Evolutionary conservation across 2,888 invertebrate species (phyloP).

Genomic region (Eulithis testata): DNA sequence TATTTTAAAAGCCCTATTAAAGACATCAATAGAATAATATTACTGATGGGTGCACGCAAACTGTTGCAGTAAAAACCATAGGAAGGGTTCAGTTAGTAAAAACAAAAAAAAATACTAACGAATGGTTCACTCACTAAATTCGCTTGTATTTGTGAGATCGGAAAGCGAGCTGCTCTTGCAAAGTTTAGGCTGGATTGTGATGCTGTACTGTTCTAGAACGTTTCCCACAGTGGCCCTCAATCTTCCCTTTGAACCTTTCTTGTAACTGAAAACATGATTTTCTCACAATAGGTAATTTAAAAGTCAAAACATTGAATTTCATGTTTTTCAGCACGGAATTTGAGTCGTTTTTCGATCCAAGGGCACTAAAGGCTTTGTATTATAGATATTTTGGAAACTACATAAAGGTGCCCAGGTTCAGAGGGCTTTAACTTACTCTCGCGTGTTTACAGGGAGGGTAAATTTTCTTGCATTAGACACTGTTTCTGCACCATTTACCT

Average conservation of each 20-base stretch:
- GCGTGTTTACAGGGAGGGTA: constrained; percentile 48
- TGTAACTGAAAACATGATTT: constrained; percentile 29
- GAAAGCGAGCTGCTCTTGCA: constrained; percentile 70
- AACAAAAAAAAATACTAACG: constrained; percentile 55
- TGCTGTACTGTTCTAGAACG: constrained; percentile 70
- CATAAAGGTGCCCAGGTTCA: too few relatives aligned
- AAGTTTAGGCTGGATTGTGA: constrained; percentile 73
- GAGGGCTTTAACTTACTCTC: constrained; percentile 56
- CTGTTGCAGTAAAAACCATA: not conserved
- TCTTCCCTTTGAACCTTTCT: constrained; percentile 56
- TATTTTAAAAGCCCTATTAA: too few relatives aligned
- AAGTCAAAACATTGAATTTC: not conserved
- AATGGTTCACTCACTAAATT: constrained; percentile 69
- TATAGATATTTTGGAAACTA: too few relatives aligned
- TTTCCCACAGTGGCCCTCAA: constrained; percentile 50
- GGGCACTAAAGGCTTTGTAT: not conserved
- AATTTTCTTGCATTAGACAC: constrained; percentile 62
- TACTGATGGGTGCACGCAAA: too few relatives aligned
- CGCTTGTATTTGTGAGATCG: constrained; percentile 64
- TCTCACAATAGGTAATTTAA: not conserved
- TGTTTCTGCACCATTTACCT: constrained; percentile 64
- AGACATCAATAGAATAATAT: too few relatives aligned
- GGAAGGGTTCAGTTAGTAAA: not conserved
- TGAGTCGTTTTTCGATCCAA: too few relatives aligned
- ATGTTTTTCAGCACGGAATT: too few relatives aligned